Evolutionary conservation across 2,797 vertebrate genomes (phyloP).

Genomic region (Enteromius argenteus): DNA sequence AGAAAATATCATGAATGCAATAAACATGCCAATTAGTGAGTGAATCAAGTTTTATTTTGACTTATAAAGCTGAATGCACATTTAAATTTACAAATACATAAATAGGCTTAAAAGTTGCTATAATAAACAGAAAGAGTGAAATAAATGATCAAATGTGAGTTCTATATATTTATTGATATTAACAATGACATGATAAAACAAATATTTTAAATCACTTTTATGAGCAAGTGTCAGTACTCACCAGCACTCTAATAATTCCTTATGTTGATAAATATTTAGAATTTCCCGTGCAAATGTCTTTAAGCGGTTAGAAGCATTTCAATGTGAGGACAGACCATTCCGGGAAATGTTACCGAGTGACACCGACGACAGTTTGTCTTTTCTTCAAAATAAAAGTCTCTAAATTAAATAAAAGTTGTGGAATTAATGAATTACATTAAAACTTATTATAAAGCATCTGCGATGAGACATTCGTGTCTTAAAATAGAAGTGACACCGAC

Average conservation of each 20-base stretch:
- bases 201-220: neutral
- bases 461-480: neutral
- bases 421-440: neutral
- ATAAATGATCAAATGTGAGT: neutral
- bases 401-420: neutral
- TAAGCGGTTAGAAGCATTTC: neutral
- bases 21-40: neutral
- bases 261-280: neutral
- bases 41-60: neutral
- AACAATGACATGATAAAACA: neutral
- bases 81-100: neutral
- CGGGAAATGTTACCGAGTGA: neutral
- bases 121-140: neutral
- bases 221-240: neutral
- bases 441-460: neutral
- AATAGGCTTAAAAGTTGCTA: neutral
- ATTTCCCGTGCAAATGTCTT: neutral
- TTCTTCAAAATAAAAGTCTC: constrained; percentile 47
- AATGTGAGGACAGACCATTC: neutral
- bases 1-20: neutral
- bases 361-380: neutral
- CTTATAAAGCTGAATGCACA: neutral
- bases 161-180: neutral
- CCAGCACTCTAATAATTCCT: neutral
- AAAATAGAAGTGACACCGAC: neutral